Base-by-base conservation (phyloP, 1,140 invertebrate species). In the Cydia amplana region DNA sequence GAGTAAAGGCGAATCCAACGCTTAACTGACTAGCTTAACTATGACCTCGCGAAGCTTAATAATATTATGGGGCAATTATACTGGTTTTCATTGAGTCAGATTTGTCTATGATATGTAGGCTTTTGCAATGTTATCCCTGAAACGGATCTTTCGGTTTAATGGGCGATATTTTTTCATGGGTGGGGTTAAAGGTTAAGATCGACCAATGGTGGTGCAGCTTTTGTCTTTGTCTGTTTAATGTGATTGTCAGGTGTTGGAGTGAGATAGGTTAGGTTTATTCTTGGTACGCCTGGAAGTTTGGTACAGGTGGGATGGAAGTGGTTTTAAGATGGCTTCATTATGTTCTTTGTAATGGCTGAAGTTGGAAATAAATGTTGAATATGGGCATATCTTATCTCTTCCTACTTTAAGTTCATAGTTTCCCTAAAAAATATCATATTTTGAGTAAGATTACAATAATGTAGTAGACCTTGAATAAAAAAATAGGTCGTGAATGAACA, bases 131-230 rank as follows among this genome's bases (percentile, higher is more conserved):
- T 20, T 5, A 23, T 23, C 28, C 75, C 86, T 86, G 89, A 86
- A 90, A 84, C 81, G 78, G 82, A 85, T 88, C 82, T 85, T 89
- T 85, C 85, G 83, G 86, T 88, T 83, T 91, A 90, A 92, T 91
- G 89, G 87, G 82, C 80, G 84, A 89, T 90, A 86, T 89, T 91
- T 91, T 91, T 90, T 84, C 83, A 86, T 90, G 90, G 89, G 90
- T 85, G 87, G 89, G 90, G 90, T 92, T 84, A 92, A 81, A 89
- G 90, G 89, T 89, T 80, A 85, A 76, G 28, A 79, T 72, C 82
- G 83, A 83, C 89, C 89, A 91, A 90, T 91, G 78, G 83, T 81
- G 78, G 78, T 79, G 74, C 74, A 76, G 72, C 55, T 76, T 74
- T 77, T 80, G 79, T 84, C 85, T 82, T 81, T 74, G 80, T 85